Conservation (phyloP, 1,140 invertebrate genomes). For the Lycorma delicatula region DNA sequence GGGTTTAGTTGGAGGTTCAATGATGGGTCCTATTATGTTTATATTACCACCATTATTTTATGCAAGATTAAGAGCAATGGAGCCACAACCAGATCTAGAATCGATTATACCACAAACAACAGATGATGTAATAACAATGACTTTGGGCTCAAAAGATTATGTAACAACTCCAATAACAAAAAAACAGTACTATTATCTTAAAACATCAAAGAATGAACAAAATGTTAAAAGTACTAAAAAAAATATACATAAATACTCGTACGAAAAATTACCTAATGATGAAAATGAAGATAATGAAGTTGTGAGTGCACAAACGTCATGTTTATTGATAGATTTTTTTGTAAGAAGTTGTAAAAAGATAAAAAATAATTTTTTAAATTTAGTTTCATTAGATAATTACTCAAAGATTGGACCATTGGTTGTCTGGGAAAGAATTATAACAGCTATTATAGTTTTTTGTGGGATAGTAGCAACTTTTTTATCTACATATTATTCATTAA, state of each 20-base stretch:
- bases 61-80: slow-evolving; percentile 41
- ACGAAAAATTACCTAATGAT: not conserved
- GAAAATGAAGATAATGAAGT: not conserved
- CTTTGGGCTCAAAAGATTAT: not conserved
- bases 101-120: slow-evolving; percentile 10
- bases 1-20: slow-evolving; percentile 72
- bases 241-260: not conserved
- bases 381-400: slow-evolving; percentile 15
- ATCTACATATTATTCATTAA: slow-evolving; percentile 21
- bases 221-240: not conserved
- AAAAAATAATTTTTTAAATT: not conserved
- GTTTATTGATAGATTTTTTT: too few relatives aligned
- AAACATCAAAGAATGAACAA: not conserved
- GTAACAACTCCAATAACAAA: not conserved
- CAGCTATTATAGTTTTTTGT: slow-evolving; percentile 4
- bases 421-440: slow-evolving; percentile 2
- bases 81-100: not conserved
- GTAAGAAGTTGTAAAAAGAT: too few relatives aligned
- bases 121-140: not conserved
- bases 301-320: not conserved
- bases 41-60: slow-evolving; percentile 80
- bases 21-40: slow-evolving; percentile 76
- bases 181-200: not conserved
- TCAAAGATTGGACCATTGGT: slow-evolving; percentile 4
- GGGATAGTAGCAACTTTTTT: slow-evolving; percentile 22